A percentile compares a stretch with the other conserved stretches of the same genome.
These are phyloP conservation scores for Venturia canescens DNA, from an alignment of 1,140 invertebrate species.

Conservation along the genomic window DNA sequence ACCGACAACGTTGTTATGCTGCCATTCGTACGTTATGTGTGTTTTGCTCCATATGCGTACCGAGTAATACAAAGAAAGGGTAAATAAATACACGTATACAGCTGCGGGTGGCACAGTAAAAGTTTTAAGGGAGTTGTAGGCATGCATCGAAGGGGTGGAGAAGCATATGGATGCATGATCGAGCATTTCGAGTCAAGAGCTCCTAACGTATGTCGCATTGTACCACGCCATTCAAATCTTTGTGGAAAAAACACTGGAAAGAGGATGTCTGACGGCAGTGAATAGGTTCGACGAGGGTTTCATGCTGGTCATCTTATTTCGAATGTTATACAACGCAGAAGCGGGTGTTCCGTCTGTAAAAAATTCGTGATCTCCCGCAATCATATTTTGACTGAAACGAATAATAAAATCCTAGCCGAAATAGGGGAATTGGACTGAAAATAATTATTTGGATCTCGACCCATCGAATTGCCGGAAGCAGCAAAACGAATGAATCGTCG, in stretches of 20 bases:
- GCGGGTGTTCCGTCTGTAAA: not conserved
- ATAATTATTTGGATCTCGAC: not conserved
- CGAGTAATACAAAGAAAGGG: slow-evolving; percentile 21
- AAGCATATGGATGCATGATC: not conserved
- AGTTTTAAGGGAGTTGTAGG: not conserved
- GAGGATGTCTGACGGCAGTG: not conserved
- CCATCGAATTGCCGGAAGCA: not conserved
- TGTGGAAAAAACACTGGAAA: not conserved
- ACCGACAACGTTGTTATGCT: slow-evolving; percentile 31
- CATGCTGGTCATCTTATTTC: not conserved
- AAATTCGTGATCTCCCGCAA: not conserved
- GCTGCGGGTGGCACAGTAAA: not conserved
- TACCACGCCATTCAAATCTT: not conserved
- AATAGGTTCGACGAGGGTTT: slow-evolving; percentile 18
- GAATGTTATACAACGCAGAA: not conserved
- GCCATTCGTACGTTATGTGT: slow-evolving; percentile 3
- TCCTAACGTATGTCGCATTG: slow-evolving; percentile 23
- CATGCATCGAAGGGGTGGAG: not conserved
- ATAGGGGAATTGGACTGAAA: not conserved
- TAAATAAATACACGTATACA: slow-evolving; percentile 7
- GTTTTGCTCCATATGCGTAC: slow-evolving; percentile 26
- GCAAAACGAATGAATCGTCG: not conserved
- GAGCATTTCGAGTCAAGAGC: slow-evolving; percentile 26
- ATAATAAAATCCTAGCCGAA: not conserved
- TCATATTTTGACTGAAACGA: not conserved